These are phyloP conservation scores for Hololepta plana DNA, from an alignment of 2,888 invertebrate species.

Conservation along the genomic window DNA sequence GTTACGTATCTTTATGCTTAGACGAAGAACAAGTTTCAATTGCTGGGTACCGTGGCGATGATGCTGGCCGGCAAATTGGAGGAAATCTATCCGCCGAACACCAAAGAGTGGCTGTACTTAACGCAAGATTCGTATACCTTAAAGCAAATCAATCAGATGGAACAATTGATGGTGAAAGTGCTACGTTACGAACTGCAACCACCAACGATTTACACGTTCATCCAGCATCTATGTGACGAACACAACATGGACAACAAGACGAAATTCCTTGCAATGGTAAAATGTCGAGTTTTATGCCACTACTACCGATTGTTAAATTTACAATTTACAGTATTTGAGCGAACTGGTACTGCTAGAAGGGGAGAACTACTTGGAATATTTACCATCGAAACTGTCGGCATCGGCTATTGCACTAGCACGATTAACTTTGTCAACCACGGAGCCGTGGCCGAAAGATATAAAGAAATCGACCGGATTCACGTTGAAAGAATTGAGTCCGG, in stretches of 20 bases:
- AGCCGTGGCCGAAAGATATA: constrained; percentile 26
- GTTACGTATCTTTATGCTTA: constrained; percentile 9
- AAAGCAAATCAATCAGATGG: constrained; percentile 22
- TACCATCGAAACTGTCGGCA: constrained; percentile 24
- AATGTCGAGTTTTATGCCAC: background rate
- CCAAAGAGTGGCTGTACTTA: constrained; percentile 21
- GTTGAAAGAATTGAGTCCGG: constrained; percentile 29
- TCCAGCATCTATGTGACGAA: constrained; percentile 17
- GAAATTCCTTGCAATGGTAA: constrained; percentile 20
- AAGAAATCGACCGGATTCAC: constrained; percentile 29
- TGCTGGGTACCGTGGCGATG: constrained; percentile 24
- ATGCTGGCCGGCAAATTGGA: constrained; percentile 24
- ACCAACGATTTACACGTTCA: constrained; percentile 21
- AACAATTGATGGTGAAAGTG: constrained; percentile 20
- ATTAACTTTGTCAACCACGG: constrained; percentile 19
- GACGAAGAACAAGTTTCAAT: constrained; percentile 21
- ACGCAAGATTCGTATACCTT: constrained; percentile 20
- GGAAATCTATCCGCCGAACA: constrained; percentile 22
- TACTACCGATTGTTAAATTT: constrained; percentile 3
- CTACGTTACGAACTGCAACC: constrained; percentile 20
- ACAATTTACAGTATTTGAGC: constrained; percentile 17
- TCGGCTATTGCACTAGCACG: constrained; percentile 21
- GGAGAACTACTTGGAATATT: constrained; percentile 17
- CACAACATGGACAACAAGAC: constrained; percentile 16
- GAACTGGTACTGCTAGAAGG: constrained; percentile 23